phyloP scores from a whole-genome alignment of 2,888 invertebrate species.

The Drosophila subquinaria region DNA sequence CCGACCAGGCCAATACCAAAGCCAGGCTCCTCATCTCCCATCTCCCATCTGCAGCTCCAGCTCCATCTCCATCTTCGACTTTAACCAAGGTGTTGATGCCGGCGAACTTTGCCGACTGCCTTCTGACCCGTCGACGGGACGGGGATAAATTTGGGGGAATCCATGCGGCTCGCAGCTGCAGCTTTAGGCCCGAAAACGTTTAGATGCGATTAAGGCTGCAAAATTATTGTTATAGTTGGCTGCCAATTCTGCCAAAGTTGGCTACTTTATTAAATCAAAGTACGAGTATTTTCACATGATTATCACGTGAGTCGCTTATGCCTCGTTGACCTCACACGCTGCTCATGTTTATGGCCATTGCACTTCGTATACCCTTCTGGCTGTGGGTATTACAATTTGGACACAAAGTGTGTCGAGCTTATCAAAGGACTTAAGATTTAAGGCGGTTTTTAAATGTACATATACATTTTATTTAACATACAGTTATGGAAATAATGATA shows the following conservation, averaged over 20 bases:
- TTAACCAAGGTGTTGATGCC: constrained; percentile 70
- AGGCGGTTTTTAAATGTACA: too few relatives aligned
- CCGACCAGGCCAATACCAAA: constrained; percentile 18
- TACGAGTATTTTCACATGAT: constrained; percentile 75
- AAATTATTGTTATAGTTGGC: constrained; percentile 81
- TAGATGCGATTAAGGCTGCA: constrained; percentile 78
- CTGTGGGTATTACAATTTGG: background rate
- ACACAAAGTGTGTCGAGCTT: background rate
- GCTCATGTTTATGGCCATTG: constrained; percentile 49
- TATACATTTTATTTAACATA: too few relatives aligned
- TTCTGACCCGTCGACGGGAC: constrained; percentile 48
- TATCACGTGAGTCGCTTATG: constrained; percentile 74
- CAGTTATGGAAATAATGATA: too few relatives aligned
- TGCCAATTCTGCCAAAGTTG: constrained; percentile 59
- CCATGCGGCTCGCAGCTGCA: constrained; percentile 53
- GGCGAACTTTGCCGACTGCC: constrained; percentile 67
- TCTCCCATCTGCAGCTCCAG: constrained; percentile 6
- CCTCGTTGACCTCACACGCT: constrained; percentile 63
- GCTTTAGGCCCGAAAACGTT: constrained; percentile 55
- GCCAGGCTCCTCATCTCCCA: constrained; percentile 22
- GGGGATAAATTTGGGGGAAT: constrained; percentile 11
- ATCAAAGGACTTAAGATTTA: too few relatives aligned
- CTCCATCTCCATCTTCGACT: constrained; percentile 24
- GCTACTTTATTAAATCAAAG: constrained; percentile 82
- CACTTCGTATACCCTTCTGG: background rate